Conservation (phyloP, 2,888 invertebrate genomes). For the Synergus japonicus region DNA sequence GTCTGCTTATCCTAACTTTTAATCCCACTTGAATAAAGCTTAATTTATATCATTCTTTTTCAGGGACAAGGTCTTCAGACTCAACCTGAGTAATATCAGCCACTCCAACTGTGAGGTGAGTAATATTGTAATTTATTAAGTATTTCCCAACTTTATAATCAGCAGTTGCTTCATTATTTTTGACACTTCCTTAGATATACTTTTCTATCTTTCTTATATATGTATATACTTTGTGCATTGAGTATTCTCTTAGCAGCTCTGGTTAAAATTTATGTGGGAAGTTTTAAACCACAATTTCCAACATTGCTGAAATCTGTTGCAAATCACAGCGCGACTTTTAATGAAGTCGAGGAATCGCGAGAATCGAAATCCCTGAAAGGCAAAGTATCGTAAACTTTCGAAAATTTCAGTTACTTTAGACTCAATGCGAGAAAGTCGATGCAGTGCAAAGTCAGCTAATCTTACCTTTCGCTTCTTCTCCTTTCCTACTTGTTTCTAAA, state of each 20-base stretch:
- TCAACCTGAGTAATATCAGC: slow-evolving; percentile 92
- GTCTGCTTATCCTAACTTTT: slow-evolving; percentile 35
- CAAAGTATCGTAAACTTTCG: slow-evolving; percentile 33
- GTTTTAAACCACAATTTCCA: slow-evolving; percentile 30
- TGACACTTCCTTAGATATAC: slow-evolving; percentile 26
- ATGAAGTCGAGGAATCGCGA: slow-evolving; percentile 6
- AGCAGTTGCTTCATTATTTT: slow-evolving; percentile 25
- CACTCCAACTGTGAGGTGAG: slow-evolving; percentile 90
- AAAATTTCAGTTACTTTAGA: slow-evolving; percentile 31
- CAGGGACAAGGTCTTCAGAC: slow-evolving; percentile 90
- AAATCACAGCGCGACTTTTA: slow-evolving; percentile 27
- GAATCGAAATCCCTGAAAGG: slow-evolving; percentile 26
- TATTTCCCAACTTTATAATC: slow-evolving; percentile 12
- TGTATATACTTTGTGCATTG: slow-evolving; percentile 1
- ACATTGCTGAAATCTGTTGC: slow-evolving; percentile 10
- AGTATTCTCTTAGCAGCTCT: slow-evolving; percentile 26
- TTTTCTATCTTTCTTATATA: not conserved
- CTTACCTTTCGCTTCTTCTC: slow-evolving; percentile 21
- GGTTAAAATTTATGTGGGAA: slow-evolving; percentile 9
- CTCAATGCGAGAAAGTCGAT: slow-evolving; percentile 29
- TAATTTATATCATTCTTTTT: slow-evolving; percentile 73
- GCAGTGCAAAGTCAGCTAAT: slow-evolving; percentile 36
- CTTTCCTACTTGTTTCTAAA: not conserved
- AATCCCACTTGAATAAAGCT: slow-evolving; percentile 34
- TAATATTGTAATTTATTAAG: slow-evolving; percentile 55